These are phyloP conservation scores for Cyprinodon tularosa DNA, from an alignment of 2,113 vertebrate species.

Conservation along the genomic window DNA sequence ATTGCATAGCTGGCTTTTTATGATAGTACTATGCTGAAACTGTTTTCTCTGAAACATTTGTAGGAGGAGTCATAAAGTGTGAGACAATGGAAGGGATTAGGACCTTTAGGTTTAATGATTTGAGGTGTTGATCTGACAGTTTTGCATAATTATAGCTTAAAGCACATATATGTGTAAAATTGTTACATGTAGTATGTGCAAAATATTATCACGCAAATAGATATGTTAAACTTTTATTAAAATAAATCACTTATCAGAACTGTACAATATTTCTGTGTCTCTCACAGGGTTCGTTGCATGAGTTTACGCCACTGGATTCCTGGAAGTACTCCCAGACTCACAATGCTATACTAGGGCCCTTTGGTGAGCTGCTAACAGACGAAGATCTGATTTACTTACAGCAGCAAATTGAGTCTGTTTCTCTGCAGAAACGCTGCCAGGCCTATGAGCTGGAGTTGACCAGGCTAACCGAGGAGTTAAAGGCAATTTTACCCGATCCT, in stretches of 20 bases:
- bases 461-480: constrained; percentile 83
- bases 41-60: not conserved
- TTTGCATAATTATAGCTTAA: not conserved
- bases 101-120: not conserved
- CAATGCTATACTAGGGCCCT: constrained; percentile 90
- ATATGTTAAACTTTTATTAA: not conserved
- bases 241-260: not conserved
- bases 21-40: not conserved
- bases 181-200: not conserved
- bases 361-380: constrained; percentile 91
- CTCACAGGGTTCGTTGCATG: constrained; percentile 58
- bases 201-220: not conserved
- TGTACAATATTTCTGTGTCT: not conserved
- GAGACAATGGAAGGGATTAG: too few species aligned
- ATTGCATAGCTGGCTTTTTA: not conserved
- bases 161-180: too few species aligned
- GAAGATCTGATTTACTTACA: constrained; percentile 88
- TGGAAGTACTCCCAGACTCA: constrained; percentile 87
- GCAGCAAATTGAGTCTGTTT: constrained; percentile 85
- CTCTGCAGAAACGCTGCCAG: constrained; percentile 84
- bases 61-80: not conserved
- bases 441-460: constrained; percentile 86
- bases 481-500: constrained; percentile 85
- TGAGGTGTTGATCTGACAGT: not conserved
- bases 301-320: constrained; percentile 56